phyloP scores from a whole-genome alignment of 2,888 invertebrate genomes.

The Trachelus tabidus region DNA sequence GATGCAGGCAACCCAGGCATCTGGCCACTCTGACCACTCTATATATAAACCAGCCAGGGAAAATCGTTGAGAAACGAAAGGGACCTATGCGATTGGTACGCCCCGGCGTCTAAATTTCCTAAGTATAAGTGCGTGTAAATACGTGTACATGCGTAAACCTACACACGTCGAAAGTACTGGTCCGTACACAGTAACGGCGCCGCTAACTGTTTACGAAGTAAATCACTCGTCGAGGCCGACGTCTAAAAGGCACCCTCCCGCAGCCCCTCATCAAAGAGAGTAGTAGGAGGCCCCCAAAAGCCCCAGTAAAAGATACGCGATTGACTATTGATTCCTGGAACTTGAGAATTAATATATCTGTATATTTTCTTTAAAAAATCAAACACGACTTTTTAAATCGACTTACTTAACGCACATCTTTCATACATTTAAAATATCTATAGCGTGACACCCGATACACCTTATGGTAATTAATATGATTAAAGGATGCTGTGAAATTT shows the following conservation, averaged over 20 bases:
- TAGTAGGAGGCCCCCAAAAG: neutral
- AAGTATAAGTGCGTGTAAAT: neutral
- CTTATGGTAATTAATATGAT: neutral
- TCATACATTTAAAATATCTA: neutral
- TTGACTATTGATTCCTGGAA: neutral
- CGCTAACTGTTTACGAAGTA: slow-evolving; percentile 21
- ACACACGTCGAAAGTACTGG: neutral
- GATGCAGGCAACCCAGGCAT: neutral
- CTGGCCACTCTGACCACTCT: slow-evolving; percentile 8
- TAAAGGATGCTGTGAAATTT: neutral
- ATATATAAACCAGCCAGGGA: slow-evolving; percentile 2
- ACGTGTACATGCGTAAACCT: slow-evolving; percentile 1
- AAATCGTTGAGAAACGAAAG: slow-evolving; percentile 6
- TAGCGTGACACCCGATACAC: neutral
- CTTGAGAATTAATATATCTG: neutral
- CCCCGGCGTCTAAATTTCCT: neutral
- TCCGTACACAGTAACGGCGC: slow-evolving; percentile 8
- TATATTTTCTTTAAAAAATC: neutral
- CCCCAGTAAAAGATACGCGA: neutral
- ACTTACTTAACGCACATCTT: neutral
- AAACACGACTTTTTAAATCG: neutral
- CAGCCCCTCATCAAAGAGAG: slow-evolving; percentile 3
- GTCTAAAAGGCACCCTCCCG: slow-evolving; percentile 6
- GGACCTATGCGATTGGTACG: neutral
- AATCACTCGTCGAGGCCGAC: slow-evolving; percentile 21